A percentile compares a stretch with the other conserved stretches of the same genome.
Conservation (phyloP, 2,113 vertebrate genomes). For the Struthidea cinerea region DNA sequence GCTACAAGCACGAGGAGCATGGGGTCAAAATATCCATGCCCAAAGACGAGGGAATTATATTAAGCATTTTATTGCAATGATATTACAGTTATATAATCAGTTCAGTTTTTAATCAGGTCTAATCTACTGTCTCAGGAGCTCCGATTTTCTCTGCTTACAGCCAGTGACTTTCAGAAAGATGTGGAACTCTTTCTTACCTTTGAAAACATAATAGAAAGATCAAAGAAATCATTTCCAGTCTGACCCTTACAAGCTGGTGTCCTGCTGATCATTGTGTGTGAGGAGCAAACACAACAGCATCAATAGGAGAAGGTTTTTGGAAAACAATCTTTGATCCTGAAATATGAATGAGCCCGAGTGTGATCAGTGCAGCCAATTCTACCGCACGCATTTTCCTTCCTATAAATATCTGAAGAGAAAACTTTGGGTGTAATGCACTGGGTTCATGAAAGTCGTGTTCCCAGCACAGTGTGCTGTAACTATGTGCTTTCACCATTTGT, state of each 20-base stretch:
- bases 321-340: conserved; percentile 34
- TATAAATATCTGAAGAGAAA: neutral
- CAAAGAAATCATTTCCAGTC: conserved; percentile 52
- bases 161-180: conserved; percentile 44
- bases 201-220: conserved; percentile 59
- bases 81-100: conserved; percentile 64
- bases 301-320: neutral
- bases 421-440: neutral
- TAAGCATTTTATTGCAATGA: conserved; percentile 60
- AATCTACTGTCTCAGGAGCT: conserved; percentile 65
- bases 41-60: neutral
- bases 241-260: conserved; percentile 22
- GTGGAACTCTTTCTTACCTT: conserved; percentile 54
- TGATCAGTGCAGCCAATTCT: neutral
- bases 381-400: neutral
- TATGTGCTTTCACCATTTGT: conserved; percentile 1
- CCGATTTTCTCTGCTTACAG: conserved; percentile 53
- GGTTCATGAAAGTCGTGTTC: conserved; percentile 40
- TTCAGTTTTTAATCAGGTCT: conserved; percentile 63
- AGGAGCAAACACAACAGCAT: conserved; percentile 34
- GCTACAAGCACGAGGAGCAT: neutral
- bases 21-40: neutral
- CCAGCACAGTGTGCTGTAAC: neutral
- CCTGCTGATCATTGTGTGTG: conserved; percentile 19
- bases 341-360: neutral